Conservation (phyloP, 2,797 vertebrate genomes). For the Microtus obscurus region DNA sequence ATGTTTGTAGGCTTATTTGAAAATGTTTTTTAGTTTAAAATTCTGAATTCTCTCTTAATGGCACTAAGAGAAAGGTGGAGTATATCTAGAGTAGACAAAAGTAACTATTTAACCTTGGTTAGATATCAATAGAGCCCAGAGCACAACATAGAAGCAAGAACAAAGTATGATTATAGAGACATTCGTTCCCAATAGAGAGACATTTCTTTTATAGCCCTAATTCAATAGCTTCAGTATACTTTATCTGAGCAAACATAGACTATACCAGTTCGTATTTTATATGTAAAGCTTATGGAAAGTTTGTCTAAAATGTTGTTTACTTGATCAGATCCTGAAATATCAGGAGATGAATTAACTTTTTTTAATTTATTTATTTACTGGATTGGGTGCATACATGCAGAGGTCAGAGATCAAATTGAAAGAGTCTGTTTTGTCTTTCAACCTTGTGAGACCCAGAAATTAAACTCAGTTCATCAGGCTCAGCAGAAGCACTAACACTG, state of each 20-base stretch:
- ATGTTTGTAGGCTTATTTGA: not conserved
- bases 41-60: not conserved
- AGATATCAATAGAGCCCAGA: not conserved
- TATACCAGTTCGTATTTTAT: not conserved
- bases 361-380: not conserved
- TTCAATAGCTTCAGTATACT: not conserved
- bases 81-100: no score
- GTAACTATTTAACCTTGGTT: not conserved
- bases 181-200: not conserved
- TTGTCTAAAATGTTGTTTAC: not conserved
- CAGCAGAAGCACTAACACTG: not conserved
- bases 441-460: not conserved
- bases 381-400: not conserved
- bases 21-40: not conserved
- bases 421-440: not conserved
- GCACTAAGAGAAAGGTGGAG: not conserved
- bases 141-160: not conserved
- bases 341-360: not conserved
- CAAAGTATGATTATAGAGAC: not conserved
- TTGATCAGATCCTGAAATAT: not conserved
- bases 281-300: not conserved
- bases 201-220: not conserved
- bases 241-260: not conserved
- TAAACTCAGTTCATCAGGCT: not conserved
- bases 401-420: not conserved